Evolutionary conservation across 2,888 invertebrate species (phyloP).

Genomic region (Cosmorhoe ocellata): DNA sequence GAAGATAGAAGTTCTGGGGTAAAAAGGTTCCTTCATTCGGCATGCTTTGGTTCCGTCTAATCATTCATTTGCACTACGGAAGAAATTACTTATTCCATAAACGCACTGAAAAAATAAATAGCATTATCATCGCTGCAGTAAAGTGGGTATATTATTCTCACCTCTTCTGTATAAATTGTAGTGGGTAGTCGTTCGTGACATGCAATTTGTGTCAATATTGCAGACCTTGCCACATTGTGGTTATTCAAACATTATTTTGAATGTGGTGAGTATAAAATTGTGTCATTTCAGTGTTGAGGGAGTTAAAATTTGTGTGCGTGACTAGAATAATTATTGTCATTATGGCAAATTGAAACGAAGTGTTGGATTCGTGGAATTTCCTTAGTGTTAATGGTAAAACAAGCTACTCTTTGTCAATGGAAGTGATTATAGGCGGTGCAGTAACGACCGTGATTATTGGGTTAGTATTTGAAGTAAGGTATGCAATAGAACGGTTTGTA

Average conservation of each 20-base stretch:
- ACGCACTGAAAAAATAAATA: slow-evolving; percentile 46
- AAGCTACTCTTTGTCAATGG: slow-evolving; percentile 68
- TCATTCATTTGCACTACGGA: slow-evolving; percentile 62
- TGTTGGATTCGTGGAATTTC: slow-evolving; percentile 79
- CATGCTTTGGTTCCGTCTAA: slow-evolving; percentile 66
- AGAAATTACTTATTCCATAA: slow-evolving; percentile 39
- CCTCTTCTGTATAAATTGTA: slow-evolving; percentile 20
- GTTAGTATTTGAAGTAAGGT: slow-evolving; percentile 69
- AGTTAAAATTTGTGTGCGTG: slow-evolving; percentile 57
- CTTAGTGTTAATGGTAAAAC: slow-evolving; percentile 64
- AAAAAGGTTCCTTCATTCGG: slow-evolving; percentile 59
- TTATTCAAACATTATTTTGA: slow-evolving; percentile 53
- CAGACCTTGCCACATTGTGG: slow-evolving; percentile 58
- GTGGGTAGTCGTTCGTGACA: slow-evolving; percentile 60
- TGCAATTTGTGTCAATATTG: slow-evolving; percentile 70
- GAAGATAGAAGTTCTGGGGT: slow-evolving; percentile 53
- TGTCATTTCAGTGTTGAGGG: slow-evolving; percentile 54
- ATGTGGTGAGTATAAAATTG: slow-evolving; percentile 45
- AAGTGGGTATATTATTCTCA: slow-evolving; percentile 17
- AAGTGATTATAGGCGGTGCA: slow-evolving; percentile 76
- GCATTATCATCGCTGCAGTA: slow-evolving; percentile 32
- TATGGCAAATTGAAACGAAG: slow-evolving; percentile 45
- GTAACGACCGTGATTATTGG: slow-evolving; percentile 74
- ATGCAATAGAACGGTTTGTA: slow-evolving; percentile 64
- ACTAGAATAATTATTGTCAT: slow-evolving; percentile 39